Percentiles rank a stretch among this genome's conserved stretches.
These are phyloP conservation scores for Solen grandis DNA, from an alignment of 1,140 invertebrate genomes.

Conservation along the genomic window DNA sequence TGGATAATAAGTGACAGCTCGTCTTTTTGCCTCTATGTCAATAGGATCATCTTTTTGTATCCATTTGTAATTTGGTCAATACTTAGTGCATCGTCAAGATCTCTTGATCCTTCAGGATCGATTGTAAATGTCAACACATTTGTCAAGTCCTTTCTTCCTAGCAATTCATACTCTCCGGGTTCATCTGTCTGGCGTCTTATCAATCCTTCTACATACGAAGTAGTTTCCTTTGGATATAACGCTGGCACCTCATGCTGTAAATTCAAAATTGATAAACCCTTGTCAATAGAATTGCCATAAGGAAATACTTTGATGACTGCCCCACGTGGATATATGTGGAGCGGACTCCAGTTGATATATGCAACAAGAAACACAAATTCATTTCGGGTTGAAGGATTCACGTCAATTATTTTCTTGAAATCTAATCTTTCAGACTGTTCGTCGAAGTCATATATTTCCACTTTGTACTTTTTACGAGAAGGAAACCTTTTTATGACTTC, in stretches of 20 bases:
- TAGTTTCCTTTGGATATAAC: slow-evolving; percentile 30
- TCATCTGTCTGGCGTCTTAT: slow-evolving; percentile 18
- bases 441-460: slow-evolving; percentile 47
- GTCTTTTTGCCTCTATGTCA: slow-evolving; percentile 74
- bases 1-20: slow-evolving; percentile 76
- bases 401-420: slow-evolving; percentile 6
- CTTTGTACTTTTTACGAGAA: slow-evolving; percentile 30
- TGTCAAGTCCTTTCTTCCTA: slow-evolving; percentile 86
- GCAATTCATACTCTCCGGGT: neutral
- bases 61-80: slow-evolving; percentile 59
- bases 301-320: slow-evolving; percentile 37
- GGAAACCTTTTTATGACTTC: slow-evolving; percentile 26
- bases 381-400: slow-evolving; percentile 15
- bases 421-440: neutral
- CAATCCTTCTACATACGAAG: neutral
- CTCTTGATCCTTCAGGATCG: slow-evolving; percentile 98
- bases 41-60: slow-evolving; percentile 64
- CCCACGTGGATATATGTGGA: slow-evolving; percentile 44
- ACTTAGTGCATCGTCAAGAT: slow-evolving; percentile 99
- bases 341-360: slow-evolving; percentile 27
- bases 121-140: slow-evolving; percentile 88
- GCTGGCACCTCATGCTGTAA: slow-evolving; percentile 42
- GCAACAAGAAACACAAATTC: slow-evolving; percentile 35
- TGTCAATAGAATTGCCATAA: neutral
- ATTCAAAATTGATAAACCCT: slow-evolving; percentile 29